Conservation (phyloP, 1,140 invertebrate genomes). For the Lordiphosa clarofinis region DNA sequence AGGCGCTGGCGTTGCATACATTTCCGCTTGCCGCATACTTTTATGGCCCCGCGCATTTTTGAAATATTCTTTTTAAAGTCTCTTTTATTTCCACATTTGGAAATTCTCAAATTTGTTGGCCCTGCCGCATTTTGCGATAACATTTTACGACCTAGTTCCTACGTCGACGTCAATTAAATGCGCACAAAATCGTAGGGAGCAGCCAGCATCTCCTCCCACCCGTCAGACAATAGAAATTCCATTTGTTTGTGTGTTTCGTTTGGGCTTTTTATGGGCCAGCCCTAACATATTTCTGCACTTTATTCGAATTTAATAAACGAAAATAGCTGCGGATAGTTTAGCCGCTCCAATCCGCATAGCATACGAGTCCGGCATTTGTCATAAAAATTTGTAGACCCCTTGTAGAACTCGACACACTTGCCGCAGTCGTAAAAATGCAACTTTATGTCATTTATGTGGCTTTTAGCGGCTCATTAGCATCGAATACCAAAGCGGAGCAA, state of each 20-base stretch:
- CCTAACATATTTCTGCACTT: conserved; percentile 73
- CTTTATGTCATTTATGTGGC: conserved; percentile 76
- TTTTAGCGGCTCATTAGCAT: conserved; percentile 76
- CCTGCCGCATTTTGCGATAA: conserved; percentile 63
- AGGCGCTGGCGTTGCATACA: conserved; percentile 23
- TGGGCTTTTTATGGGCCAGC: conserved; percentile 51
- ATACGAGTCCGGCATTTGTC: conserved; percentile 48
- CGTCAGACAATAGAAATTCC: conserved; percentile 52
- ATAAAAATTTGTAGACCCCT: conserved; percentile 71
- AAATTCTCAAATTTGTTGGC: conserved; percentile 61
- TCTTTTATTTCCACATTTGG: conserved; percentile 51
- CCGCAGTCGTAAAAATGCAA: conserved; percentile 65
- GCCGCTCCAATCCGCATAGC: conserved; percentile 31
- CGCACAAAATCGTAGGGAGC: conserved; percentile 25
- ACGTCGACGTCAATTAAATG: conserved; percentile 63
- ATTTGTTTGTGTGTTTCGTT: conserved; percentile 50
- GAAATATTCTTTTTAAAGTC: conserved; percentile 45
- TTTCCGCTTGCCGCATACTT: conserved; percentile 33
- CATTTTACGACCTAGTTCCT: conserved; percentile 60
- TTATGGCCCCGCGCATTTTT: conserved; percentile 46
- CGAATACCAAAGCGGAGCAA: conserved; percentile 31
- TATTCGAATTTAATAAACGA: conserved; percentile 75
- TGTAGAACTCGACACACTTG: conserved; percentile 47
- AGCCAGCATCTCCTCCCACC: conserved; percentile 20
- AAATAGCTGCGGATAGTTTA: conserved; percentile 55